Evolutionary conservation across 2,113 vertebrate genomes (phyloP).

Genomic region (Vulpes ferrilata): DNA sequence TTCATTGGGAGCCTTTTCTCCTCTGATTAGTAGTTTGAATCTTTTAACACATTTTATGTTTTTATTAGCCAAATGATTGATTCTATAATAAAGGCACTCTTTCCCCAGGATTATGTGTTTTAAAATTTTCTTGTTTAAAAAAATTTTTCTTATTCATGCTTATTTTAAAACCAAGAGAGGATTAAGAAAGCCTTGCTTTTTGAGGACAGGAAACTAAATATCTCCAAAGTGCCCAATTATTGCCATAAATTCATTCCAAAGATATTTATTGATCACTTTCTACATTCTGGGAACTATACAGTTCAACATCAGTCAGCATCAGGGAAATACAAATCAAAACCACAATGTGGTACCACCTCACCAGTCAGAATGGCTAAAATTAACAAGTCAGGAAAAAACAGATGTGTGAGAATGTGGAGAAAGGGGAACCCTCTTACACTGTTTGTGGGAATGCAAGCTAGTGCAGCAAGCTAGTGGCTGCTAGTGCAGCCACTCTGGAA

Average conservation of each 20-base stretch:
- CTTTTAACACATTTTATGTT: slow-evolving; percentile 22
- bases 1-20: slow-evolving; percentile 10
- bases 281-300: not conserved
- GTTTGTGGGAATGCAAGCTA: no score
- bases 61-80: slow-evolving; percentile 37
- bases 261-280: not conserved
- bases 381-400: no score
- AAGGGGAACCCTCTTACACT: no score
- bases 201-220: not conserved
- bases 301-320: no score
- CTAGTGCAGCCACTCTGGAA: no score
- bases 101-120: not conserved
- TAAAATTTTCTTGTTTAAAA: slow-evolving; percentile 32
- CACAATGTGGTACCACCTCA: no score
- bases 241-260: not conserved
- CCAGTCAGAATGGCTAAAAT: no score
- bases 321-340: no score
- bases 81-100: slow-evolving; percentile 36
- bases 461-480: no score
- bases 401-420: no score
- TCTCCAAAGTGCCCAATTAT: not conserved
- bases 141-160: not conserved
- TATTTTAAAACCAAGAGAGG: not conserved
- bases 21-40: slow-evolving; percentile 52
- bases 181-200: not conserved